These are phyloP conservation scores for Phocoena phocoena DNA, from an alignment of 2,113 vertebrate species.

Conservation along the genomic window DNA sequence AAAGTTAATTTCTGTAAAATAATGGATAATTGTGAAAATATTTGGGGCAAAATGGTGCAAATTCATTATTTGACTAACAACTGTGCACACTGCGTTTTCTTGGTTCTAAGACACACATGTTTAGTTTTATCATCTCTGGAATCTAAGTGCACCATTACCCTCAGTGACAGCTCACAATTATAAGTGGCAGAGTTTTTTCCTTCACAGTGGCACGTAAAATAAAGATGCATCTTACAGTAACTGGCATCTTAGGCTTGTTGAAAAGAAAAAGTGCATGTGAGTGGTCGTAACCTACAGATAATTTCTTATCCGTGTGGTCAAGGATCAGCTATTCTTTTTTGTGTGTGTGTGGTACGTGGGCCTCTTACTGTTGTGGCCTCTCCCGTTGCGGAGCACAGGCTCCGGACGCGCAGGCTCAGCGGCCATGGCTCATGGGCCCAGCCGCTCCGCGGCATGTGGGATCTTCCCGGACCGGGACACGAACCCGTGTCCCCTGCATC, in stretches of 20 bases:
- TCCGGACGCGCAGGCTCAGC: no score
- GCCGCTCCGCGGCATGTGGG: no score
- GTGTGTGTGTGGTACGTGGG: no score
- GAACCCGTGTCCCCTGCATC: no score
- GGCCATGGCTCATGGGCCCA: no score
- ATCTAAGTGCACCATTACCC: neutral
- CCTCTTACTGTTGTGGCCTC: no score
- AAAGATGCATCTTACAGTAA: neutral
- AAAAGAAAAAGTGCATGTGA: no score
- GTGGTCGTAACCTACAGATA: fast-evolving
- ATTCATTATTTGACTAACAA: neutral
- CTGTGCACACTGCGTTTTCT: neutral
- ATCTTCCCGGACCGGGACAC: no score
- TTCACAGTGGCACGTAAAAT: neutral
- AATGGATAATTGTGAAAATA: neutral
- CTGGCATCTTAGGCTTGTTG: neutral
- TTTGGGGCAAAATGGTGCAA: neutral
- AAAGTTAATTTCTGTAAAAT: neutral
- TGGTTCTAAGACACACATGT: neutral
- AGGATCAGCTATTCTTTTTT: neutral
- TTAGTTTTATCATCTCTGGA: neutral
- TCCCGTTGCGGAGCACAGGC: no score
- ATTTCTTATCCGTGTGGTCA: neutral
- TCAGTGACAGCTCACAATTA: neutral
- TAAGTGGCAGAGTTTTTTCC: neutral